Evolutionary conservation across 2,888 invertebrate species (phyloP), one percentile per base, ranked within the genome.

Genomic region (Petrolisthes manimaculis): DNA sequence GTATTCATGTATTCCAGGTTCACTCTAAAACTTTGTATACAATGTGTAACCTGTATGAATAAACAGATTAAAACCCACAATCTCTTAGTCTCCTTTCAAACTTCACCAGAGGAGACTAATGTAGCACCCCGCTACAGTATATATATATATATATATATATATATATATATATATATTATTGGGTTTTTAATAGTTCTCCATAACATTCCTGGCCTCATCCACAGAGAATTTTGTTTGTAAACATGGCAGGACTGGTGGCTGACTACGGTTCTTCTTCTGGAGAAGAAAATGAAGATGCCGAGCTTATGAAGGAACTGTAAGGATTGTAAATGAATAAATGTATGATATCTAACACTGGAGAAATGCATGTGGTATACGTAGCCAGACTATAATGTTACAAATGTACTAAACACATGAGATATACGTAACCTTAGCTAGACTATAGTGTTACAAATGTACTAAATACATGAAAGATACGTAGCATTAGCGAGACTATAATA

Each of bases 241-340:
- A 71, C 71, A 87, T 88, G 88, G 84, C 84, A 9, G 84, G 88
- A 12, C 84, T 88, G 78, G 88, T 88, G 18, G 88, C 88, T 4
- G 88, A 88, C 81, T 88, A 88, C 69, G 81, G 88, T 21, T 88
- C 88, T 5, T 88, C 88, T 0, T 84, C 84, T 9, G 88, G 84
- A 1, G 88, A 80, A n/a, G 88, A 88, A 24, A 83, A 83, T 53
- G 77, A 77, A 53, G 86, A 69, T 51, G 67, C 37, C 37, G 83
- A 88, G 54, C 81, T 88, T 18, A 74, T 80, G n/a, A 71, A 88
- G n/a, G 67, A 84, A 51, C 24, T 84, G 88, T 88, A 77, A 84
- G 88, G 21, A 67, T 12, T 67, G n/a, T 18, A n/a, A 21, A 74
- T 9, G 9, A 74, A 12, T 74, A 12, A 74, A 18, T 18, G 8